phyloP scores from a whole-genome alignment of 2,888 invertebrate species.

The Coleophora deauratella region DNA sequence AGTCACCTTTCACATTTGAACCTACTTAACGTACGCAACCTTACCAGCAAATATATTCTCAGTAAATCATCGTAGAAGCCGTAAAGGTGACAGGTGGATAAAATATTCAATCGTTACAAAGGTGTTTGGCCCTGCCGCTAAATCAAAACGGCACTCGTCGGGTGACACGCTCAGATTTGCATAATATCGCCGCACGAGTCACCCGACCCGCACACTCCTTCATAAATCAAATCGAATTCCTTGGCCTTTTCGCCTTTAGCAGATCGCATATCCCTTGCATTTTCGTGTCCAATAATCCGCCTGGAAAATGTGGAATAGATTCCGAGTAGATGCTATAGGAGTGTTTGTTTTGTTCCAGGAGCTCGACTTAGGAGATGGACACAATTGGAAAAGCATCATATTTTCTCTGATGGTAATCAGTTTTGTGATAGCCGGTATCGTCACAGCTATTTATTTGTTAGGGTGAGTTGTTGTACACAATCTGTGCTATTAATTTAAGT shows the following conservation, averaged over 20 bases:
- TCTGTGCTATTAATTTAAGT: too few species aligned
- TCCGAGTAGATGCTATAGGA: too few species aligned
- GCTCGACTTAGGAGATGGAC: conserved; percentile 86
- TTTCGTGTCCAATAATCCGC: too few species aligned
- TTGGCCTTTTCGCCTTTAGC: conserved; percentile 12
- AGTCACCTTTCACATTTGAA: too few species aligned
- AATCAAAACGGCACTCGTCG: too few species aligned
- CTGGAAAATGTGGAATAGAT: conserved; percentile 5
- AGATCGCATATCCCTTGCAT: too few species aligned
- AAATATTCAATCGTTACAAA: too few species aligned
- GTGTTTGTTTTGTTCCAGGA: conserved; percentile 69
- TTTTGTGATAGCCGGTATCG: conserved; percentile 89
- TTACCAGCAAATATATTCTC: too few species aligned
- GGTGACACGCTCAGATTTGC: conserved; percentile 5
- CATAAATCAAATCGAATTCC: conserved; percentile 31
- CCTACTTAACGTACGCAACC: too few species aligned
- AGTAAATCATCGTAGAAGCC: background rate
- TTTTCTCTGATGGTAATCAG: conserved; percentile 91
- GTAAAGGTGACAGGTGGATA: too few species aligned
- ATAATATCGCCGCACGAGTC: conserved; percentile 18
- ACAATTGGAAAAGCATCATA: conserved; percentile 92
- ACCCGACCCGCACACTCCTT: conserved; percentile 19
- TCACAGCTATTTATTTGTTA: conserved; percentile 90
- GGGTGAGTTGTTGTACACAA: conserved; percentile 82
- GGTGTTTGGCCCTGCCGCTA: too few species aligned